A percentile compares a stretch with the other conserved stretches of the same genome.
Conservation (phyloP, 1,140 invertebrate species). For the Ceratina australensis region DNA sequence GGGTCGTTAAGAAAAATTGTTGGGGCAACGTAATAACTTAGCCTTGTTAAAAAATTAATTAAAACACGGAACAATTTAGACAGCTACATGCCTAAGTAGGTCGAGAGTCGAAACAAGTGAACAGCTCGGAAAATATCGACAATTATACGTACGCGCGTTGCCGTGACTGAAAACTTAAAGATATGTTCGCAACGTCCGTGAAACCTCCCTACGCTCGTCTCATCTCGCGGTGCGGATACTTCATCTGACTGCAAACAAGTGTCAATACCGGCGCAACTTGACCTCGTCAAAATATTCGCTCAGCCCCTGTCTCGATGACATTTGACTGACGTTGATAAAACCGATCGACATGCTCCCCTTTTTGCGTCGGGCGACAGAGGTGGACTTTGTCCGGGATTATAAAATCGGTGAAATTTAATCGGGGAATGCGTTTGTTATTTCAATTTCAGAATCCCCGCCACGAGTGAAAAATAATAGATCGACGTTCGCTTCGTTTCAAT, state of each 20-base stretch:
- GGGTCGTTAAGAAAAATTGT: too few relatives aligned
- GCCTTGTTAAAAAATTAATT: conserved; percentile 1
- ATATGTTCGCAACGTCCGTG: too few relatives aligned
- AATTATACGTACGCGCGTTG: background rate
- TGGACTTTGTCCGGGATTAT: too few relatives aligned
- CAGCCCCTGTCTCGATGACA: background rate
- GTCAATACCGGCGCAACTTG: background rate
- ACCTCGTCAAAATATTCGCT: background rate
- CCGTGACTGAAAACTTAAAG: background rate
- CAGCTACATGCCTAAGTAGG: background rate
- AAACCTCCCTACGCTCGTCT: background rate
- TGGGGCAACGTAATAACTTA: too few relatives aligned
- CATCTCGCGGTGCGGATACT: background rate
- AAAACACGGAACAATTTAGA: background rate
- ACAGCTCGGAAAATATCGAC: background rate
- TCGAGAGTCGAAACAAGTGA: background rate
- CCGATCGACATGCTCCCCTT: background rate
- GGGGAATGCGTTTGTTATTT: too few relatives aligned
- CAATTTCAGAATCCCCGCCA: too few relatives aligned
- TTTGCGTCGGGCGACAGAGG: too few relatives aligned
- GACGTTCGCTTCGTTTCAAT: too few relatives aligned
- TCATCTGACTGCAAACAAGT: background rate
- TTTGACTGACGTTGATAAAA: conserved; percentile 5
- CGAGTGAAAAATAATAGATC: too few relatives aligned
- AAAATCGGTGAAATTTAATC: background rate